A percentile compares a stretch with the other conserved stretches of the same genome.
These are phyloP conservation scores for Acrobasis consociella DNA, from an alignment of 2,888 invertebrate genomes.

Conservation along the genomic window DNA sequence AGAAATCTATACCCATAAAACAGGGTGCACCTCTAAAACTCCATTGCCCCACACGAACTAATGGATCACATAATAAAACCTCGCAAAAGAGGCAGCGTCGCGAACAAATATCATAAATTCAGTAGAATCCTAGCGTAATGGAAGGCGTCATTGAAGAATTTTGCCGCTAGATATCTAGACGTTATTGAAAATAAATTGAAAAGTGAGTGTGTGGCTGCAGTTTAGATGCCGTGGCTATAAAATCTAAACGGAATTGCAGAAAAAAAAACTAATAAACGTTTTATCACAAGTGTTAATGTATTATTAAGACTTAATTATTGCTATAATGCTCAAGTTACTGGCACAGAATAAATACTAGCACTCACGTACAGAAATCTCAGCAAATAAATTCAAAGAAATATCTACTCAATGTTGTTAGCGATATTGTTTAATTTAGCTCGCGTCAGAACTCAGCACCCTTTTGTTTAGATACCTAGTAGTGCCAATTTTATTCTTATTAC, in stretches of 20 bases:
- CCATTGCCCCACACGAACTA: background rate
- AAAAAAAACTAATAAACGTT: background rate
- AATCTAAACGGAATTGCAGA: background rate
- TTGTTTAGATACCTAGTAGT: too few relatives aligned
- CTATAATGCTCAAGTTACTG: too few relatives aligned
- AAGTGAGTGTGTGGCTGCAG: conserved; percentile 7
- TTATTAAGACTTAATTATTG: too few relatives aligned
- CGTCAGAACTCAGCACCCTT: too few relatives aligned
- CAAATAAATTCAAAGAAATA: too few relatives aligned
- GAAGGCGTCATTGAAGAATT: conserved; percentile 14
- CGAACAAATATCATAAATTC: conserved; percentile 17
- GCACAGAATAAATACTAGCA: too few relatives aligned
- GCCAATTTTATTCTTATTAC: too few relatives aligned
- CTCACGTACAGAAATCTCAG: too few relatives aligned
- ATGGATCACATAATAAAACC: conserved; percentile 13
- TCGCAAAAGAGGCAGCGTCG: conserved; percentile 6
- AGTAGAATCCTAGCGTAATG: conserved; percentile 10
- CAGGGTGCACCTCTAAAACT: background rate
- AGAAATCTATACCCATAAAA: background rate
- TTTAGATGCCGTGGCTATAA: background rate
- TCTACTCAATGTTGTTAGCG: too few relatives aligned
- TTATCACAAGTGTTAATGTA: too few relatives aligned
- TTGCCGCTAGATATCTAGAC: conserved; percentile 22
- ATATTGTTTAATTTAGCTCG: too few relatives aligned
- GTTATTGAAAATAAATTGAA: conserved; percentile 26